phyloP scores from a whole-genome alignment of 2,888 invertebrate genomes.

The Anaspis maculata region DNA sequence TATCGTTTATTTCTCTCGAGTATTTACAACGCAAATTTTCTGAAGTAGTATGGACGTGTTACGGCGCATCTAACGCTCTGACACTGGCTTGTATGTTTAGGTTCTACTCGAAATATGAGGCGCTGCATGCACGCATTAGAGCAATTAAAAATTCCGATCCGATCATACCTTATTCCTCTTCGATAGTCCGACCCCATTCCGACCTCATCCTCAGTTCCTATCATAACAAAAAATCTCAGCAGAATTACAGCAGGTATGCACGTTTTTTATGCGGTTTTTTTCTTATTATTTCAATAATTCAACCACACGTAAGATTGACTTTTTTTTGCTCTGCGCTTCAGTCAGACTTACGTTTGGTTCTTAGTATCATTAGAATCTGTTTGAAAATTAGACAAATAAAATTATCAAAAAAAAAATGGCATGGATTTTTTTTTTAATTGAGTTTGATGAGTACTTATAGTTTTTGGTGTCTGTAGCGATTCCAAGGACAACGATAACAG shows the following conservation, averaged over 20 bases:
- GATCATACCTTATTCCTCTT: constrained; percentile 38
- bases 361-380: no score
- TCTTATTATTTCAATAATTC: no score
- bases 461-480: constrained; percentile 11
- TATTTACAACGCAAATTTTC: no score
- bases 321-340: no score
- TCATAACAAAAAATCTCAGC: constrained; percentile 28
- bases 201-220: constrained; percentile 32
- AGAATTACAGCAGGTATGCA: constrained; percentile 38
- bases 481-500: constrained; percentile 16
- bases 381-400: no score
- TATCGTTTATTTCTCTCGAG: no score
- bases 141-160: constrained; percentile 65
- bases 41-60: constrained; percentile 30
- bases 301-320: no score
- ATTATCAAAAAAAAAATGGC: no score
- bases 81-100: constrained; percentile 46
- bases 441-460: not conserved
- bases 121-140: constrained; percentile 82
- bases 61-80: constrained; percentile 28
- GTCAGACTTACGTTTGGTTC: no score
- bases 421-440: no score
- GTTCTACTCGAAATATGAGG: constrained; percentile 84
- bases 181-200: constrained; percentile 30
- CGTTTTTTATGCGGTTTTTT: no score